Evolutionary conservation across 1,140 invertebrate genomes (phyloP), one percentile per base, ranked within the genome.

Genomic region (Musca domestica): DNA sequence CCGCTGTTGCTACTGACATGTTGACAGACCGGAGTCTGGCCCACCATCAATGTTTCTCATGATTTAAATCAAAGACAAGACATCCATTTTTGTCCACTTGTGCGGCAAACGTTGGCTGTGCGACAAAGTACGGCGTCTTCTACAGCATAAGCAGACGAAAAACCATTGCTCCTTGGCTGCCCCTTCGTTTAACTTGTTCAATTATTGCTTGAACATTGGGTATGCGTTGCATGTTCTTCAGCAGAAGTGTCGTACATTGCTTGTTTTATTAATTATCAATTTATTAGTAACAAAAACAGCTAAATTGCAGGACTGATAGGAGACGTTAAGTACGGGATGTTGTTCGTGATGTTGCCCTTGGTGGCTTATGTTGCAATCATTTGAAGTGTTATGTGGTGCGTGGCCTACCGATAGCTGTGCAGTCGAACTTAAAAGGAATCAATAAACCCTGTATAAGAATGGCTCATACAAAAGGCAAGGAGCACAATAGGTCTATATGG

Each of bases 241-340:
- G 41, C 25, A 46, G 48, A 70, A 70, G 69, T 70, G 69, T 70
- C 66, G 66, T 67, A 67, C 69, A 70, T 46, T 64, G 64, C 66
- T 70, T 70, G 69, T 70, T 64, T 70, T 70, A 70, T 70, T 67
- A 70, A 70, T 70, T 70, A 70, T 70, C 69, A 70, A 70, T 70
- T 70, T 70, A 70, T 70, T 70, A 67, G 67, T 19, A 61, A 34
- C 30, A 61, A 27, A 58, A 58, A 58, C 27, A 41, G 34, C 9
- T 4, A 9, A 30, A 30, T 9, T 30, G 3, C 27, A 4, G 3
- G 27, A 30, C n/a, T n/a, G n/a, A n/a, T n/a, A n/a, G n/a, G n/a
- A n/a, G n/a, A n/a, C n/a, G n/a, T n/a, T n/a, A n/a, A n/a, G n/a
- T n/a, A n/a, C 27, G 9, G 27, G 27, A 30, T 30, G 27, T 3